A percentile compares a stretch with the other conserved stretches of the same genome.
Evolutionary conservation across 53 echinoderm and acorn worm genomes (phyloP).

Genomic region (Mesocentrotus franciscanus): DNA sequence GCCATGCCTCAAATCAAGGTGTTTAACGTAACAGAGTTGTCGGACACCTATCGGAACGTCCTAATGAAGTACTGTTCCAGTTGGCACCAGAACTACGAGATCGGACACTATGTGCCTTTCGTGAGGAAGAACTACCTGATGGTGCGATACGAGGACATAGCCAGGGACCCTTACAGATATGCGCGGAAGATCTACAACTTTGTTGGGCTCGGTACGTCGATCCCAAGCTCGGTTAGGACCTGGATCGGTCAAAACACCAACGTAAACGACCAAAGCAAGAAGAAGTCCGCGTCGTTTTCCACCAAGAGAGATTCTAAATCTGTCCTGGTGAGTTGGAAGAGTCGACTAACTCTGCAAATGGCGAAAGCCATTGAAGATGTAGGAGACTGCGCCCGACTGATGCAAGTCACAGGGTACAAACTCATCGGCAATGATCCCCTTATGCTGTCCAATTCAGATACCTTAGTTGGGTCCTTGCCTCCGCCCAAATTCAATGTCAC

Average conservation of each 20-base stretch:
- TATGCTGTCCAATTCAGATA: slow-evolving; percentile 28
- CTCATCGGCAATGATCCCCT: slow-evolving; percentile 39
- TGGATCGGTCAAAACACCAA: slow-evolving; percentile 75
- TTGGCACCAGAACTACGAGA: slow-evolving; percentile 75
- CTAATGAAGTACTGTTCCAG: slow-evolving; percentile 72
- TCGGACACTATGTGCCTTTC: slow-evolving; percentile 69
- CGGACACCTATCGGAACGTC: slow-evolving; percentile 66
- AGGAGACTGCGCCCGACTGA: slow-evolving; percentile 74
- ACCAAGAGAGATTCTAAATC: slow-evolving; percentile 70
- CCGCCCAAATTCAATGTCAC: not conserved
- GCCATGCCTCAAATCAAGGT: slow-evolving; percentile 40
- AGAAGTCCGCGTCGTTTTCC: slow-evolving; percentile 65
- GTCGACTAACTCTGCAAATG: slow-evolving; percentile 61
- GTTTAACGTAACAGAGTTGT: slow-evolving; percentile 66
- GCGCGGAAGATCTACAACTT: slow-evolving; percentile 63
- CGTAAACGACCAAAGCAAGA: slow-evolving; percentile 64
- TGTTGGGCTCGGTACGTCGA: slow-evolving; percentile 61
- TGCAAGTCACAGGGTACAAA: slow-evolving; percentile 77
- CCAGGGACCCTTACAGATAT: slow-evolving; percentile 51
- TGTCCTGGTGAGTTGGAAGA: slow-evolving; percentile 76
- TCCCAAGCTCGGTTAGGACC: slow-evolving; percentile 56
- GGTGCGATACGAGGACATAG: slow-evolving; percentile 77
- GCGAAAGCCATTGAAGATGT: slow-evolving; percentile 74
- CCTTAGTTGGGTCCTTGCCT: slow-evolving; percentile 21
- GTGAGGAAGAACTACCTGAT: slow-evolving; percentile 70